Conservation (phyloP, 2,888 invertebrate genomes). For the Trypoxylon attenuatum region DNA sequence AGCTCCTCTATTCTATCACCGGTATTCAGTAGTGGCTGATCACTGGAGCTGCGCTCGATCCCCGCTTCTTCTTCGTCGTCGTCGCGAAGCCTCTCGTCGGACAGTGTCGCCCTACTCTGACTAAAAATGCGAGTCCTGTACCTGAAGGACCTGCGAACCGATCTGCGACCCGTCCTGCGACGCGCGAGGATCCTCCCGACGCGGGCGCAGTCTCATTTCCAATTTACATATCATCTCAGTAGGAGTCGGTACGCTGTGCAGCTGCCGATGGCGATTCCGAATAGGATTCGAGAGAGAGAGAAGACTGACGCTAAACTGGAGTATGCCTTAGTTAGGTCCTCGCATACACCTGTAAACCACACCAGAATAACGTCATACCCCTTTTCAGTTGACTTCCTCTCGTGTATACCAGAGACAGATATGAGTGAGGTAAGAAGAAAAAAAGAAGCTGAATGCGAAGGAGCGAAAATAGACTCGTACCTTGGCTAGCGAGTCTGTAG, state of each 20-base stretch:
- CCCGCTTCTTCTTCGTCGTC: background rate
- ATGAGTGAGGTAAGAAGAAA: too few relatives aligned
- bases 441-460: too few relatives aligned
- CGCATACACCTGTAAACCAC: conserved; percentile 66
- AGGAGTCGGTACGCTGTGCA: conserved; percentile 59
- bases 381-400: background rate
- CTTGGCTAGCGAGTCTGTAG: conserved; percentile 68
- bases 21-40: background rate
- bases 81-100: background rate
- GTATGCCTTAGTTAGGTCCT: conserved; percentile 68
- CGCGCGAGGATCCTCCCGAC: background rate
- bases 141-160: background rate
- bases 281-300: conserved; percentile 56
- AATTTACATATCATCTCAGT: conserved; percentile 70
- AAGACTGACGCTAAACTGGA: conserved; percentile 68
- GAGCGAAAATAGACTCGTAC: conserved; percentile 44
- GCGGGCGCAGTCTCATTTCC: conserved; percentile 9
- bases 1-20: background rate
- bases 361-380: background rate
- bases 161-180: background rate
- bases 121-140: background rate
- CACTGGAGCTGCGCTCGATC: background rate
- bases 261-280: conserved; percentile 55
- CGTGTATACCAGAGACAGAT: too few relatives aligned
- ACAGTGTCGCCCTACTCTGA: background rate